Evolutionary conservation across 2,888 invertebrate genomes (phyloP), one percentile per base, ranked within the genome.

Genomic region (Tetramorium bicarinatum): DNA sequence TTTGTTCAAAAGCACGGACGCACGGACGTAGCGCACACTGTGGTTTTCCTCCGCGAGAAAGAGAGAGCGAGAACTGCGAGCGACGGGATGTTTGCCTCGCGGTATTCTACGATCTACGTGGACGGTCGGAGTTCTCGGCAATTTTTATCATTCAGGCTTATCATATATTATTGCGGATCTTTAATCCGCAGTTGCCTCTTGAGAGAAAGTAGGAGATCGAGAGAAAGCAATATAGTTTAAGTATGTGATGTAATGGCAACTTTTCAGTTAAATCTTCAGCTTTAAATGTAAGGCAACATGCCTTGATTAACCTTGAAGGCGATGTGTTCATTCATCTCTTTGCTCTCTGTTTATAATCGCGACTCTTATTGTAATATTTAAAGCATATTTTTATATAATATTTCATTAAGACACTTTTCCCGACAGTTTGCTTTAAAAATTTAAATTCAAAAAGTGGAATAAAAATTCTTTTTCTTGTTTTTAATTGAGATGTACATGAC

Each of bases 181-280:
- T 34, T 61, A n/a, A 77, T 72, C 72, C 29, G 8, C 44, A 64
- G n/a, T 29, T 82, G 9, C 11, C 76, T 54, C 41, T 54, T 41
- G 4, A 15, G 25, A 38, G 8, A 56, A 8, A 21, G 6, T 29
- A 9, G 3, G n/a, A 67, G 18, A 34, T 13, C 21, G 13, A 52
- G 3, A 61, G 29, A 76, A 44, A 81, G 15, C 52, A 64, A 62
- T 86, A 69, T 41, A 80, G 79, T 76, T 76, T 76, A 18, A 83
- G 18, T n/a, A 52, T 3, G 21, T 25, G 7, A 54, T 56, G 7
- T 21, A 25, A 25, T 41, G 8, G 6, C 15, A 38, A 56, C 6
- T 11, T 59, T 21, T 59, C 7, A 72, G 2, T 56, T 72, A 13
- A 13, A 41, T 29, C 3, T 56, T 21, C 7, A 41, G 13, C 21